Evolutionary conservation across 2,797 vertebrate species (phyloP), one percentile per base, ranked within the genome.

Genomic region (Dendrocincla tyrannina): DNA sequence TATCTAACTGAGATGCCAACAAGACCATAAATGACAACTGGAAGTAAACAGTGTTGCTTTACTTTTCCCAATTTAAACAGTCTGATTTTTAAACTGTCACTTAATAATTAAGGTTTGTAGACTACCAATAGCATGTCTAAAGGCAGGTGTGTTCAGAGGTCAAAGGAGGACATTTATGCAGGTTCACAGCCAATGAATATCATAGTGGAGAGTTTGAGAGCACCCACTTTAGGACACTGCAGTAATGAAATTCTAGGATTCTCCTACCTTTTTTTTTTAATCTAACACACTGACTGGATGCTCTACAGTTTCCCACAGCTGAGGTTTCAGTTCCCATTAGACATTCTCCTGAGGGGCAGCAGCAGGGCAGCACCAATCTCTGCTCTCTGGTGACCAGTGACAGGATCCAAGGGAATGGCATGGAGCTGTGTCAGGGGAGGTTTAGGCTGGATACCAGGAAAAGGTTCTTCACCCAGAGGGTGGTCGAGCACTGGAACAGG

Each of bases 261-360:
- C 62, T 96, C 56, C 92, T 93, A 87, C 24, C 41, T 30, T 72
- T 84, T 84, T 22, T 22, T 96, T 97, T 88, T 23, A 93, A 95
- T 92, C 92, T 97, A 97, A 97, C 94, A 84, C 96, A 97, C 91
- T 96, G 95, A 96, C 92, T 97, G 95, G 95, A 97, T 97, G 95
- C 41, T 96, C 97, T 96, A 97, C 92, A 85, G 94, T 97, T 96
- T 97, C 96, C 97, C 94, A 95, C 88, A 97, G 94, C 94, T 94
- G 97, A 98, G 93, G 95, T 96, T 96, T 95, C 86, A 96, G 86
- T 89, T 97, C 88, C 96, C 91, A 92, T 82, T 63, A 96, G 94
- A 94, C 87, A 94, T 89, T 33, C 70, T 89, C 88, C 67, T 84
- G 80, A 84, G 59, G 33, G 39, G 39, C 49, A 76, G 69, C 69